These are phyloP conservation scores for Sterna hirundo DNA, from an alignment of 2,113 vertebrate genomes.

Conservation along the genomic window DNA sequence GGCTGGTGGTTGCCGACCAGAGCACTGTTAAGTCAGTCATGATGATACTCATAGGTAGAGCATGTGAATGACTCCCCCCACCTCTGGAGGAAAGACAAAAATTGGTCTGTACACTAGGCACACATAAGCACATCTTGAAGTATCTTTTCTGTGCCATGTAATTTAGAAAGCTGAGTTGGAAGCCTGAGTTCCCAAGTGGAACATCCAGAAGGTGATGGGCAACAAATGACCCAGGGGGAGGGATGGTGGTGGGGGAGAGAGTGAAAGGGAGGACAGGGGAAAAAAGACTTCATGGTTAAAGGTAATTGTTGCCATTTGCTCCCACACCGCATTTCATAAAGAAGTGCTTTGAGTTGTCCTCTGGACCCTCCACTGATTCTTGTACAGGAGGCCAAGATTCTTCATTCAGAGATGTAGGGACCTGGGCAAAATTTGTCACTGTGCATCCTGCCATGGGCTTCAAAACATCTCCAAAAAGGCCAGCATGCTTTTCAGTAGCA, in stretches of 20 bases:
- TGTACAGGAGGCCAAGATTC: neutral
- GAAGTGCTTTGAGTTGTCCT: neutral
- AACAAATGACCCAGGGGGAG: neutral
- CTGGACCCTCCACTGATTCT: neutral
- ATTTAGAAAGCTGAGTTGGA: conserved; percentile 18
- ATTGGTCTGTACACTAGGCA: neutral
- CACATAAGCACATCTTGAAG: neutral
- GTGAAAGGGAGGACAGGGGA: neutral
- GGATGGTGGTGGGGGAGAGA: no score
- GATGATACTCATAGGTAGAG: neutral
- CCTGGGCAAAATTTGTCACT: neutral
- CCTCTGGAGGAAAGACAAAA: neutral
- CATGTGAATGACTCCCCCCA: neutral
- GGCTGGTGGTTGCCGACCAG: neutral
- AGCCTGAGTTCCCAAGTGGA: neutral
- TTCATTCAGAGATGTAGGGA: neutral
- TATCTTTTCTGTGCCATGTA: neutral
- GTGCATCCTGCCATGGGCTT: neutral
- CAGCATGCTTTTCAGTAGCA: neutral
- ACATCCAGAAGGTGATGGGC: neutral
- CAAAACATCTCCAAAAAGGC: neutral
- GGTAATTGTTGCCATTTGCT: neutral
- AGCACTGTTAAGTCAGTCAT: neutral
- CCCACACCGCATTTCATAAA: neutral
- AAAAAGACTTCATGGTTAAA: neutral